Evolutionary conservation across 2,797 vertebrate species (phyloP).

Genomic region (Cacajao melanocephalus): DNA sequence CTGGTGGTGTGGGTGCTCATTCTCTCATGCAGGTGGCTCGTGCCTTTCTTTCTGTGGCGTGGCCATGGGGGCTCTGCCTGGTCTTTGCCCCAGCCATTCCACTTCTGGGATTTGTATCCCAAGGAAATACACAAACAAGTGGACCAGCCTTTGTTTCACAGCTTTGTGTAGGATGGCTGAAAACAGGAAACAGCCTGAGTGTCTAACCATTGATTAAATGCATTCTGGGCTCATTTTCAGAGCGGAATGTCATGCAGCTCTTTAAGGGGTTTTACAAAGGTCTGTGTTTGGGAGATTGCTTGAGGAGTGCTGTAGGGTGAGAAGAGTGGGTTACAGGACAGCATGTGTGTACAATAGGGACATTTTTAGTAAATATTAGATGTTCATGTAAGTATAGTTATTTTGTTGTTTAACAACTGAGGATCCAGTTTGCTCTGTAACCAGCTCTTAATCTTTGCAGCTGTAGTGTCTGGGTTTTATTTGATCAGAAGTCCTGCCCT

Average conservation of each 20-base stretch:
- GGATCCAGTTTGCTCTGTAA: not conserved
- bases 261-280: not conserved
- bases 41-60: not conserved
- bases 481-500: not conserved
- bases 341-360: accelerated
- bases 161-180: not conserved
- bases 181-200: not conserved
- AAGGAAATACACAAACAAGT: not conserved
- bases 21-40: accelerated
- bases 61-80: accelerated
- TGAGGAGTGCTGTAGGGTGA: accelerated
- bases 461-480: not conserved
- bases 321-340: not conserved
- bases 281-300: not conserved
- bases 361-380: not conserved
- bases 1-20: not conserved
- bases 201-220: not conserved
- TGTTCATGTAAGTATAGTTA: not conserved
- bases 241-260: not conserved
- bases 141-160: not conserved
- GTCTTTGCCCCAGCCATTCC: too few relatives aligned
- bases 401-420: not conserved
- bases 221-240: not conserved
- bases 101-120: not conserved
- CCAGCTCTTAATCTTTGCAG: not conserved